Evolutionary conservation across 2,113 vertebrate genomes (phyloP).

Genomic region (Nestor notabilis): DNA sequence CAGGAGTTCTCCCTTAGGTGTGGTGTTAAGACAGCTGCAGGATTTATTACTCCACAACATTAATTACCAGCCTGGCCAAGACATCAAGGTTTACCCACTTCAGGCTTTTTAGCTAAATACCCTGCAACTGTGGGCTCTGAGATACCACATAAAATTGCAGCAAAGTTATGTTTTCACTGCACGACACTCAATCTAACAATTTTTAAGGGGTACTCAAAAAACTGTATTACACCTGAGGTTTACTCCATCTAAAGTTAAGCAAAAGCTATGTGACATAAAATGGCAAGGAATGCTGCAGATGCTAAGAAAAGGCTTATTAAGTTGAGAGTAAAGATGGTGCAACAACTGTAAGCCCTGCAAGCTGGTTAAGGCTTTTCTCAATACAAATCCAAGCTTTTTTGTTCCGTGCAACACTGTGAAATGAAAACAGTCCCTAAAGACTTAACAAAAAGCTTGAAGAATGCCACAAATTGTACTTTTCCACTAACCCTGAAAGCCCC

Average conservation of each 20-base stretch:
- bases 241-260: neutral
- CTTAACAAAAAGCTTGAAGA: neutral
- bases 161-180: neutral
- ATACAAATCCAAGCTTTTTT: neutral
- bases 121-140: neutral
- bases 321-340: neutral
- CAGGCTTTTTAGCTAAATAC: neutral
- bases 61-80: neutral
- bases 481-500: neutral
- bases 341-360: neutral
- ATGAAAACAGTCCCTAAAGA: neutral
- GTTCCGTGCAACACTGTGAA: neutral
- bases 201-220: neutral
- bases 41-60: conserved; percentile 3
- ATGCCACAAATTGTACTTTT: neutral
- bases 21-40: neutral
- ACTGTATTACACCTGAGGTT: neutral
- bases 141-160: neutral
- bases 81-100: conserved; percentile 21
- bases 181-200: neutral
- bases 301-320: conserved; percentile 22
- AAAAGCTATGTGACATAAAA: neutral
- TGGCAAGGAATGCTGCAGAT: neutral
- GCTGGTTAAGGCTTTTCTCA: neutral
- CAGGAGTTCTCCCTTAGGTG: neutral